Evolutionary conservation across 2,113 vertebrate genomes (phyloP).

Genomic region (Paradoxurus hermaphroditus): DNA sequence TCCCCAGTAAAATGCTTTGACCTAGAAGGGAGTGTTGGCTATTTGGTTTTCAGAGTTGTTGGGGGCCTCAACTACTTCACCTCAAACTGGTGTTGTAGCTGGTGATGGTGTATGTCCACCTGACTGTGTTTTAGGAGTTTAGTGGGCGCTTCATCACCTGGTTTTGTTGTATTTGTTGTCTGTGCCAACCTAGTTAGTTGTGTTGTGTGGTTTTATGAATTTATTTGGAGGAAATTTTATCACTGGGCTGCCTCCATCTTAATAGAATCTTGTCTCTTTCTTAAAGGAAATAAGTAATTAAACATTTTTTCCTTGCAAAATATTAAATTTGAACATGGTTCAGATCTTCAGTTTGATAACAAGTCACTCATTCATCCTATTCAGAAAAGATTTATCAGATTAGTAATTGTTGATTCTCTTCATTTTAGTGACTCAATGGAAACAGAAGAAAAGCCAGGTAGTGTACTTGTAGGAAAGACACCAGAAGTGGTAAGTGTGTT

Average conservation of each 20-base stretch:
- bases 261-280: constrained; percentile 8
- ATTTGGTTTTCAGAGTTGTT: neutral
- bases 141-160: neutral
- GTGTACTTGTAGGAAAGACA: constrained; percentile 86
- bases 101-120: neutral
- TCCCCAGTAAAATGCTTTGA: neutral
- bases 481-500: constrained; percentile 86
- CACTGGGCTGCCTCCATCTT: neutral
- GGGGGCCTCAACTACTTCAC: neutral
- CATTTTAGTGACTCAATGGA: constrained; percentile 95
- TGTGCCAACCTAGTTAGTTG: neutral
- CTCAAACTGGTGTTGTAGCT: neutral
- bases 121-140: neutral
- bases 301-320: constrained; percentile 28
- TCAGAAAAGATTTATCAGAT: neutral
- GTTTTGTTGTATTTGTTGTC: constrained; percentile 10
- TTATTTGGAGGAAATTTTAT: neutral
- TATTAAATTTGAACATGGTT: constrained; percentile 5
- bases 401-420: constrained; percentile 55
- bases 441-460: constrained; percentile 93
- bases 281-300: neutral
- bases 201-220: neutral
- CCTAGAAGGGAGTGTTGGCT: neutral
- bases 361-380: neutral
- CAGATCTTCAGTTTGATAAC: neutral